Conservation (phyloP, 2,888 invertebrate genomes). For the Euproctis similis region DNA sequence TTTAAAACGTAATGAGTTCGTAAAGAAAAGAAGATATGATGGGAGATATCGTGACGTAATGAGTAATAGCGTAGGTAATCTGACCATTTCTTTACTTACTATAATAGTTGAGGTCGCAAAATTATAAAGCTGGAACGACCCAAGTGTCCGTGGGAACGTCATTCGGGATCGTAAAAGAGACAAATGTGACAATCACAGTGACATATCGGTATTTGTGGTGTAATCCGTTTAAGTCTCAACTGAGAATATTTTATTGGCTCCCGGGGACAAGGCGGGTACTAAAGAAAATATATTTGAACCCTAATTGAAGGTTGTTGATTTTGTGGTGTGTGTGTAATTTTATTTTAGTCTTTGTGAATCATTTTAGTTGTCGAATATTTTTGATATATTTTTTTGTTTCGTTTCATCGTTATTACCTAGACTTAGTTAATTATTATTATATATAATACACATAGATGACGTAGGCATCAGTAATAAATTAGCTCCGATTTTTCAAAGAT, state of each 20-base stretch:
- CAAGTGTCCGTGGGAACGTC: constrained; percentile 13
- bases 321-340: constrained; percentile 5
- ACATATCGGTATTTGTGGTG: constrained; percentile 28
- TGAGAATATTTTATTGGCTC: constrained; percentile 12
- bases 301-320: constrained; percentile 13
- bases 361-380: too few species aligned
- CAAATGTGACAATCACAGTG: constrained; percentile 39
- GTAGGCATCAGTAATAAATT: too few species aligned
- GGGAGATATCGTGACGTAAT: too few species aligned
- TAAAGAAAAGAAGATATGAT: too few species aligned
- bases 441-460: too few species aligned
- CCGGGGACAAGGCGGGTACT: constrained; percentile 12
- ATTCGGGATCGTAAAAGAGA: constrained; percentile 40
- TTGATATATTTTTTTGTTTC: too few species aligned
- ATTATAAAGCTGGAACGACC: constrained; percentile 13
- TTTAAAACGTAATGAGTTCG: too few species aligned
- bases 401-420: too few species aligned
- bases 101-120: constrained; percentile 20
- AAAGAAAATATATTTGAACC: constrained; percentile 21
- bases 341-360: constrained; percentile 1
- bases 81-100: too few species aligned
- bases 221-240: constrained; percentile 15
- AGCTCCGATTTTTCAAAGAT: too few species aligned
- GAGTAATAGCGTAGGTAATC: too few species aligned
- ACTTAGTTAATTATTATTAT: too few species aligned